These are phyloP conservation scores for Chrysogorgia sp. DNA, from an alignment of 92 coral and sea anemone species.

Conservation along the genomic window DNA sequence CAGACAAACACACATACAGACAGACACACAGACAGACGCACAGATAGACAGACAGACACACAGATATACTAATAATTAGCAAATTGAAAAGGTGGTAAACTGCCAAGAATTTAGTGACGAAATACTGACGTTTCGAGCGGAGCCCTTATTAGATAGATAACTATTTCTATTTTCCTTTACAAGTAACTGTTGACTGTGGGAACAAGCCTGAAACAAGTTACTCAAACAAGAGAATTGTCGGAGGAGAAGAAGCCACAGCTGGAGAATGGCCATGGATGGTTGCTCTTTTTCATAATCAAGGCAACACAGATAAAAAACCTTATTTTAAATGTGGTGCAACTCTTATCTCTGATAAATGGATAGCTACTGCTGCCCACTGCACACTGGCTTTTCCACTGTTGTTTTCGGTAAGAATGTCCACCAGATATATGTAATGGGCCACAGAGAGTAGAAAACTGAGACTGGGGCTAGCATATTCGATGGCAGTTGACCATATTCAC, in stretches of 20 bases:
- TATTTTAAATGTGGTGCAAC: conserved; percentile 97
- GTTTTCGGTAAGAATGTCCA: conserved; percentile 27
- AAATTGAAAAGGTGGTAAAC: too few species aligned
- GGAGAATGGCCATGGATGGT: conserved; percentile 99
- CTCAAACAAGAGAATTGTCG: conserved; percentile 35
- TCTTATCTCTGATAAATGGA: conserved; percentile 82
- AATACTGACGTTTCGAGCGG: too few species aligned
- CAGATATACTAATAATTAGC: too few species aligned
- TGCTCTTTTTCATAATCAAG: conserved; percentile 68
- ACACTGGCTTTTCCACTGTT: conserved; percentile 47
- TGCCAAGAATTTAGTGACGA: too few species aligned
- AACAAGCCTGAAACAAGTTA: conserved; percentile 12
- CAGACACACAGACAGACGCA: too few species aligned
- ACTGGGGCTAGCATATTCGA: too few species aligned
- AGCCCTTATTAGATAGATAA: too few species aligned
- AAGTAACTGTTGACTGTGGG: neutral
- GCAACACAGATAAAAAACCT: conserved; percentile 47
- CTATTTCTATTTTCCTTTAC: neutral
- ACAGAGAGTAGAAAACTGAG: too few species aligned
- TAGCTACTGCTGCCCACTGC: conserved; percentile 93
- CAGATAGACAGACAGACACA: too few species aligned
- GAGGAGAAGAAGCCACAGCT: conserved; percentile 78
- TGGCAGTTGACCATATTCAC: too few species aligned
- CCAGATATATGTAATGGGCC: too few species aligned
- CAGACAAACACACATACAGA: too few species aligned